These are phyloP conservation scores for Griposia aprilina DNA, from an alignment of 2,888 invertebrate genomes.

Conservation along the genomic window DNA sequence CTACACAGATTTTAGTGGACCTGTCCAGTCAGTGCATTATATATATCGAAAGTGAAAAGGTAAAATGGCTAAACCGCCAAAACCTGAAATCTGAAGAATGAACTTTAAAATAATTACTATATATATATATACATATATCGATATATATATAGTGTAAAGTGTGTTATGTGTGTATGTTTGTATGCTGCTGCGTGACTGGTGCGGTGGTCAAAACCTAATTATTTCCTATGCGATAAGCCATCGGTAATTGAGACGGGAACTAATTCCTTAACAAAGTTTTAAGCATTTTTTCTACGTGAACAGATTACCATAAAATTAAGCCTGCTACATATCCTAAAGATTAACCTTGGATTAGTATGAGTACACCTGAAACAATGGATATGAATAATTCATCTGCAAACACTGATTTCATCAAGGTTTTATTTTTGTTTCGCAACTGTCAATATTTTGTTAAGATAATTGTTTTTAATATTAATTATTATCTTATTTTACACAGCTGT, in stretches of 20 bases:
- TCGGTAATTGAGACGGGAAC: too few species aligned
- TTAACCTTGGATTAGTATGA: constrained; percentile 49
- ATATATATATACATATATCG: too few species aligned
- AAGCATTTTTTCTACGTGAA: background rate
- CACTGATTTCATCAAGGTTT: constrained; percentile 58
- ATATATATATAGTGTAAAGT: too few species aligned
- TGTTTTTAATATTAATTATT: constrained; percentile 13
- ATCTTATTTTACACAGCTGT: constrained; percentile 27
- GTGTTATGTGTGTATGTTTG: background rate
- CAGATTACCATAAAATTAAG: constrained; percentile 25
- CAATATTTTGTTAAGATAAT: constrained; percentile 30
- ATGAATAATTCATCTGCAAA: constrained; percentile 69
- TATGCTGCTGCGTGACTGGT: background rate
- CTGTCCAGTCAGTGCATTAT: too few species aligned
- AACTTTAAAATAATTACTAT: too few species aligned
- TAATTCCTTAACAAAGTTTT: background rate
- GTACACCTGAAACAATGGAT: constrained; percentile 63
- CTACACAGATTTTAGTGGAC: too few species aligned
- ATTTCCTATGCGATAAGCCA: background rate
- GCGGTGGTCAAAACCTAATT: background rate
- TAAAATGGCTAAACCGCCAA: too few species aligned
- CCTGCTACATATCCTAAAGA: constrained; percentile 24
- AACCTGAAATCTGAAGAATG: too few species aligned
- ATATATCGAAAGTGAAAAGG: too few species aligned
- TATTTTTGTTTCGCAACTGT: constrained; percentile 53